Evolutionary conservation across 2,797 vertebrate genomes (phyloP), one percentile per base, ranked within the genome.

Genomic region (Botia almorhae): DNA sequence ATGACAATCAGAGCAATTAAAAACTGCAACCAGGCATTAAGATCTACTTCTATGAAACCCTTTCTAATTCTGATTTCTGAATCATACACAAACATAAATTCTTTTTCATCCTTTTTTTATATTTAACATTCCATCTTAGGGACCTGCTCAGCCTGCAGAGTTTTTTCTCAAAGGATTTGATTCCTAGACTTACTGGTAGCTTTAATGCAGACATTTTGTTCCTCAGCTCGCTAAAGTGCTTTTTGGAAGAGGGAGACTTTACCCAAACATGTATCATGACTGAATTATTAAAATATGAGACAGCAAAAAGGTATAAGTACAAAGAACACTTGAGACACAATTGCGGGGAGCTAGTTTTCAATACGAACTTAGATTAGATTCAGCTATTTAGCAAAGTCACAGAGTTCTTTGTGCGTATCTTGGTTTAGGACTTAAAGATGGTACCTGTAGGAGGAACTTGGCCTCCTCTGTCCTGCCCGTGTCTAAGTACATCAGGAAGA

Each of bases 341-440:
- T 12, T 16, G 43, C 39, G 10, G 51, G 26, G 50, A 21, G 36
- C 70, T 16, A n/a, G 50, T 67, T 51, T 13, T 43, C n/a, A 63
- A 53, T 50, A 69, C 8, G 3, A 63, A 39, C 55, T 26, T 26
- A 14, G 63, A 53, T 53, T 65, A 63, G 13, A 63, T 63, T 63
- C 43, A 63, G 56, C 76, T 61, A 61, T 61, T 60, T 50, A 70
- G 94, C 93, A 87, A 96, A 97, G 82, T 98, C 96, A 92, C 96
- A 95, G 74, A 98, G 89, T 50, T 93, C 92, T 91, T 98, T 97
- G 16, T 92, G 95, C 96, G 98, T 96, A 16, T 75, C 93, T n/a
- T n/a, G n/a, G n/a, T n/a, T n/a, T n/a, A n/a, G n/a, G n/a, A n/a
- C n/a, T n/a, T n/a, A n/a, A n/a, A n/a, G n/a, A n/a, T n/a, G n/a